Evolutionary conservation across 2,113 vertebrate species (phyloP), one percentile per base, ranked within the genome.

Genomic region (Egretta garzetta): DNA sequence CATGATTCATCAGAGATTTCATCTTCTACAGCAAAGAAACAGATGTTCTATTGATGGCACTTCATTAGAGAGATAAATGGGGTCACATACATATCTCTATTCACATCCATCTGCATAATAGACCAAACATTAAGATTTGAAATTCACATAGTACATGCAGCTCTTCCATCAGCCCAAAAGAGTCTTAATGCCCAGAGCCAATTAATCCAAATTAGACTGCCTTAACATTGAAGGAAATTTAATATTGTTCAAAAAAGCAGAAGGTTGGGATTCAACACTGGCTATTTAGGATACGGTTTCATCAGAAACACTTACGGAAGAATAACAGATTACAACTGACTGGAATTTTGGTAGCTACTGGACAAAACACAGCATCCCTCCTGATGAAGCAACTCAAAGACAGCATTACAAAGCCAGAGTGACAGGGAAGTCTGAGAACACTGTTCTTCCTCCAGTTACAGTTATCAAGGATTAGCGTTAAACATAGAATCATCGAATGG

Each of bases 61-160:
- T 97, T 97, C 97, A 96, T 97, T 97, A 97, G 94, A 84, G 93
- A 96, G 93, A 97, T 97, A 97, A 96, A 97, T 96, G 96, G 94
- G 94, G 97, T 97, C 97, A 96, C 94, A 95, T 56, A 80, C 71
- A 32, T 94, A 95, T 94, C 92, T 94, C 97, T 83, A 28, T 64
- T 94, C 97, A 80, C 96, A 97, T 97, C 88, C 88, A 96, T 97
- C 96, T 97, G 95, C 88, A 81, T 90, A 97, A 96, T 9, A 96
- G 91, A 95, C 81, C 88, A 96, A 96, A 97, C 93, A 94, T 93
- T 74, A 94, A 92, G 88, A 90, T 70, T 20, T n/a, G 75, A 90
- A 90, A 91, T 85, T 73, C 92, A 59, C 82, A 24, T 18, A 55
- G 90, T 90, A 75, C 71, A 20, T 56, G 90, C 72, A 84, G 95